Conservation (phyloP, 1,140 invertebrate species). For the Hypothenemus hampei region DNA sequence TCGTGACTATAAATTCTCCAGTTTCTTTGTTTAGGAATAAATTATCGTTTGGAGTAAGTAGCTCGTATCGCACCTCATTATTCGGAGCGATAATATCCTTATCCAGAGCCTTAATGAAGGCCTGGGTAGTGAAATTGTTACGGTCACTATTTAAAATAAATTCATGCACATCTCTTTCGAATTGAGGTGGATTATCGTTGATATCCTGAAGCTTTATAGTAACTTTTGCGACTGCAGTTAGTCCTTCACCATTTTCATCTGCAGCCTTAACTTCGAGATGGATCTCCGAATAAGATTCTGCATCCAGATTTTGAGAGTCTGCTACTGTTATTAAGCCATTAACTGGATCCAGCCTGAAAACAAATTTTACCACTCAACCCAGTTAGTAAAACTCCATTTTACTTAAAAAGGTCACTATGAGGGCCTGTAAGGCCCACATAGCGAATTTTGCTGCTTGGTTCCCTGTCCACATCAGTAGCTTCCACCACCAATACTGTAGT, state of each 20-base stretch:
- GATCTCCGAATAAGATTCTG: conserved; percentile 71
- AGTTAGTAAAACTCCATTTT: neutral
- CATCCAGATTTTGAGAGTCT: conserved; percentile 70
- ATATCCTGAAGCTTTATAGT: conserved; percentile 74
- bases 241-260: conserved; percentile 77
- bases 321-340: conserved; percentile 74
- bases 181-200: conserved; percentile 82
- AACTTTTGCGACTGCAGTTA: conserved; percentile 65
- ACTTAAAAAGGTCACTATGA: conserved; percentile 29
- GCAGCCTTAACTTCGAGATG: conserved; percentile 77
- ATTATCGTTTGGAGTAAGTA: conserved; percentile 49
- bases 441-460: conserved; percentile 63
- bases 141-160: conserved; percentile 71
- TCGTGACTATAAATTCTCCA: conserved; percentile 54
- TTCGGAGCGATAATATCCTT: conserved; percentile 80
- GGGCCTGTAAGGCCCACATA: conserved; percentile 55
- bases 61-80: conserved; percentile 77
- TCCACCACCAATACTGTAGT: conserved; percentile 68
- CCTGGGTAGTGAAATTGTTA: conserved; percentile 65
- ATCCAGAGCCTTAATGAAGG: conserved; percentile 74
- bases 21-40: conserved; percentile 65
- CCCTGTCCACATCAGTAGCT: conserved; percentile 72
- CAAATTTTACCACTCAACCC: neutral
- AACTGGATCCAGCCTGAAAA: conserved; percentile 68
- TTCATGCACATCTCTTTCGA: conserved; percentile 74